Conservation (phyloP, 2,888 invertebrate genomes). For the Helicoverpa assulta region DNA sequence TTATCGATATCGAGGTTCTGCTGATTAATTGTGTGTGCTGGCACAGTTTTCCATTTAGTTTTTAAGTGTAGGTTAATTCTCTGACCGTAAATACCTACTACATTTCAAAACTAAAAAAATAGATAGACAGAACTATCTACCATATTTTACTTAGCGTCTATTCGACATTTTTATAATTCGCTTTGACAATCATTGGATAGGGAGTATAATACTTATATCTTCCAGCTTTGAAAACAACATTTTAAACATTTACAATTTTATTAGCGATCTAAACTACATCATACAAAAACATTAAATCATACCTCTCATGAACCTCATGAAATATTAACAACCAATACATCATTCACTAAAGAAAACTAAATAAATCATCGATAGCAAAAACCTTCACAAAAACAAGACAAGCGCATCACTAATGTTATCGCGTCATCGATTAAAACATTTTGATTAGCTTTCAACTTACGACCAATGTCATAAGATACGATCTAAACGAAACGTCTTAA, state of each 20-base stretch:
- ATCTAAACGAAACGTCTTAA: constrained; percentile 82
- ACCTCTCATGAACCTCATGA: constrained; percentile 33
- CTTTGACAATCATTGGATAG: background rate
- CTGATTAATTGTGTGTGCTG: too few species aligned
- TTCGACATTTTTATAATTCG: too few species aligned
- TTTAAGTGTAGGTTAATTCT: too few species aligned
- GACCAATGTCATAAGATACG: constrained; percentile 87
- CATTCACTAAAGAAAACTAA: constrained; percentile 47
- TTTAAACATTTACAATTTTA: constrained; percentile 2
- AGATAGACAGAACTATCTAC: too few species aligned
- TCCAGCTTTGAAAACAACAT: background rate
- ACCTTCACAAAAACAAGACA: constrained; percentile 60
- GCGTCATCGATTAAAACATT: constrained; percentile 90
- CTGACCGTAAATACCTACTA: too few species aligned
- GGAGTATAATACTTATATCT: background rate
- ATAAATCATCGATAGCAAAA: constrained; percentile 59
- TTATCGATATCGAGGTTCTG: constrained; percentile 60
- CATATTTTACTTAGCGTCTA: too few species aligned
- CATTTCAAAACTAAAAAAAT: too few species aligned
- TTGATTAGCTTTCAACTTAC: constrained; percentile 90
- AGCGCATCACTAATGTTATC: constrained; percentile 85
- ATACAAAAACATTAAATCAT: constrained; percentile 27
- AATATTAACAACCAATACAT: constrained; percentile 52
- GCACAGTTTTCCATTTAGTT: too few species aligned
- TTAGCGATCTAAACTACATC: constrained; percentile 10